A percentile compares a stretch with the other conserved stretches of the same genome.
phyloP scores from a whole-genome alignment of 2,113 vertebrate genomes.

The Nesoenas mayeri region DNA sequence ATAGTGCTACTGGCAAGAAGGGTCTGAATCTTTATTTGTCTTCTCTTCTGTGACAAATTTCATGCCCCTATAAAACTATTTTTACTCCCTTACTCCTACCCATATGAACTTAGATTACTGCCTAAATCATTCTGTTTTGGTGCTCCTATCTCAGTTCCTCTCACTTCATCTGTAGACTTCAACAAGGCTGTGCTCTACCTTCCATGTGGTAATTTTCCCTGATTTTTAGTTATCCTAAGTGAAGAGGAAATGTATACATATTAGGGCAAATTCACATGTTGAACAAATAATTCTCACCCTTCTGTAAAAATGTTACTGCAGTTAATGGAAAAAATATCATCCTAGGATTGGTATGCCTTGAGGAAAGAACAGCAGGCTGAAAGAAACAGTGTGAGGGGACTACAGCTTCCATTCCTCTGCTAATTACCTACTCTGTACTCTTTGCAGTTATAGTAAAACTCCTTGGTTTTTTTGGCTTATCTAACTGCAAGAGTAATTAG shows the following conservation, averaged over 20 bases:
- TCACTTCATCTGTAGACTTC: background rate
- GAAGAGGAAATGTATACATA: background rate
- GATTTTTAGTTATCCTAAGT: background rate
- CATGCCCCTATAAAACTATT: background rate
- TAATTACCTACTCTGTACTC: background rate
- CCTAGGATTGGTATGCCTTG: background rate
- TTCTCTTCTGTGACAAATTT: background rate
- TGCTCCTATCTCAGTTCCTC: background rate
- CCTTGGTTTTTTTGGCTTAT: background rate
- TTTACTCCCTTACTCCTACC: background rate
- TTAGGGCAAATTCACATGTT: background rate
- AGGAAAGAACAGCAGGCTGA: background rate
- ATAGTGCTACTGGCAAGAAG: background rate
- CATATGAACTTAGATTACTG: background rate
- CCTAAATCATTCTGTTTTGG: background rate
- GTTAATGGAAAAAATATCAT: background rate
- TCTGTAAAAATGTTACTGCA: background rate
- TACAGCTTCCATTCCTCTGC: background rate
- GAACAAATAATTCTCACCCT: background rate
- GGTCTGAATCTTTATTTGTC: background rate
- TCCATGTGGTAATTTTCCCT: background rate
- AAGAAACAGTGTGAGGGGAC: background rate
- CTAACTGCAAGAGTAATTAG: background rate
- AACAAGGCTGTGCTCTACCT: background rate
- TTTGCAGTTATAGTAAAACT: background rate